phyloP scores from a whole-genome alignment of 1,140 invertebrate genomes.

The Myzus persicae region DNA sequence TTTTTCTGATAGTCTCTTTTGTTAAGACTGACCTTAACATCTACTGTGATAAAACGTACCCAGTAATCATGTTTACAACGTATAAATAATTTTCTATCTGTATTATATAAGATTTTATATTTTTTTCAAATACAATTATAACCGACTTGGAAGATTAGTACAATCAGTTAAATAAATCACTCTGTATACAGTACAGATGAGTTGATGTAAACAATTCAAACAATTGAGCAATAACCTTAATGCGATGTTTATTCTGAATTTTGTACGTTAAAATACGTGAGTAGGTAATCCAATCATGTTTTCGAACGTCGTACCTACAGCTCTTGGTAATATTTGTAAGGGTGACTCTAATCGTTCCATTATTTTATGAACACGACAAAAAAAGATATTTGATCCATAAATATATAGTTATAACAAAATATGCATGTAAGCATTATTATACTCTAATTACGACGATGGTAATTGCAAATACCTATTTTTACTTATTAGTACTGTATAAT shows the following conservation, averaged over 20 bases:
- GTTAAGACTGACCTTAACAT: too few relatives aligned
- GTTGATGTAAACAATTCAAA: neutral
- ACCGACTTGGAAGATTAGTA: too few relatives aligned
- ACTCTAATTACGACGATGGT: neutral
- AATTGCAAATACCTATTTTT: neutral
- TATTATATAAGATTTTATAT: neutral
- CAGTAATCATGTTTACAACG: too few relatives aligned
- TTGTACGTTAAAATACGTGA: neutral
- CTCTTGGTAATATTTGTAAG: neutral
- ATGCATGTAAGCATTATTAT: neutral
- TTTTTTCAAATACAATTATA: neutral
- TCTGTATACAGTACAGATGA: neutral
- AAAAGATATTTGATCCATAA: neutral
- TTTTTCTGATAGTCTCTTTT: too few relatives aligned
- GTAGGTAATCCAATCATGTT: neutral
- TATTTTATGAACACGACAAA: neutral
- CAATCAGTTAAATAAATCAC: neutral
- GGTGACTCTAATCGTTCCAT: neutral
- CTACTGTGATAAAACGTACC: too few relatives aligned
- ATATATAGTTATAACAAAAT: neutral
- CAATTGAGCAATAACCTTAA: neutral
- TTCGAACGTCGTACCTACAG: neutral
- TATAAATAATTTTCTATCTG: too few relatives aligned
- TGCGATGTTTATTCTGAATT: neutral
- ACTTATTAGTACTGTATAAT: neutral